Conservation (phyloP, 2,888 invertebrate genomes). For the Cacoxenus indagator region DNA sequence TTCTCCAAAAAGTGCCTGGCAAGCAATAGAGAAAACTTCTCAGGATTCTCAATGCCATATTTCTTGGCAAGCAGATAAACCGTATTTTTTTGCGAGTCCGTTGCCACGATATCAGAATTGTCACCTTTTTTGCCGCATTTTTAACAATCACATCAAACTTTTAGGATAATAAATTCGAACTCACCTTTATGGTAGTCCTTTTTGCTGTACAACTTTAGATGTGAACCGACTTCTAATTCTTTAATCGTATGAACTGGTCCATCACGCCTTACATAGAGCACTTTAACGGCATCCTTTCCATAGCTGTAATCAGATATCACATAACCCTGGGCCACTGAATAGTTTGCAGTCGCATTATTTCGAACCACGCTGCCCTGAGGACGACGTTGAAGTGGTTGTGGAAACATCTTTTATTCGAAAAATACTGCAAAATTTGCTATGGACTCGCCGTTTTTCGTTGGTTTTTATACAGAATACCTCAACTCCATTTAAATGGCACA, state of each 20-base stretch:
- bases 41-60: conserved; percentile 82
- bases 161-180: conserved; percentile 1
- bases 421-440: no score
- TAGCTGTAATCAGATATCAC: conserved; percentile 66
- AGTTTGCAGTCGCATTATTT: neutral
- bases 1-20: conserved; percentile 81
- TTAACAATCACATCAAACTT: neutral
- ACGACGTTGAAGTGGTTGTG: conserved; percentile 47
- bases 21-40: conserved; percentile 81
- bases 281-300: conserved; percentile 82
- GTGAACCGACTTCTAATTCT: conserved; percentile 82
- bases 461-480: no score
- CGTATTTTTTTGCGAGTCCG: conserved; percentile 87
- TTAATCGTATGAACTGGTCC: conserved; percentile 79
- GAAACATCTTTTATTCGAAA: conserved; percentile 58
- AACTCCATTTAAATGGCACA: no score
- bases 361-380: neutral
- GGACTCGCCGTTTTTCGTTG: no score
- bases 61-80: conserved; percentile 85
- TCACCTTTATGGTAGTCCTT: conserved; percentile 77
- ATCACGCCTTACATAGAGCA: conserved; percentile 79
- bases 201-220: conserved; percentile 78
- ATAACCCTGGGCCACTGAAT: conserved; percentile 42
- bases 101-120: conserved; percentile 84
- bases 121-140: conserved; percentile 61